These are phyloP conservation scores for Mormyrops boulengeri DNA, from an alignment of 2,797 vertebrate species.

Conservation along the genomic window DNA sequence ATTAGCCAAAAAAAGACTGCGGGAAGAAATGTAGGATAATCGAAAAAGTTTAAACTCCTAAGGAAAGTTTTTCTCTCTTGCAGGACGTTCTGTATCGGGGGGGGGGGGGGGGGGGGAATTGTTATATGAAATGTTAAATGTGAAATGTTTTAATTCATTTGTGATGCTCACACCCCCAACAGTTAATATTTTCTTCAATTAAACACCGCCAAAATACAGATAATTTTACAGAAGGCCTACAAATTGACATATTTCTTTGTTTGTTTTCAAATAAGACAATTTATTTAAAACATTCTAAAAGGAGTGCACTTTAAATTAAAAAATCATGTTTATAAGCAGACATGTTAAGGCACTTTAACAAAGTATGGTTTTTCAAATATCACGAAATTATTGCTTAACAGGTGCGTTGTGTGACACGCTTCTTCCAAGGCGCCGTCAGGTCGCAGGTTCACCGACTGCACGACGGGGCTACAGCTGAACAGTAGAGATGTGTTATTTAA, in stretches of 20 bases:
- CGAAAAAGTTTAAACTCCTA: background rate
- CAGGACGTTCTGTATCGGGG: background rate
- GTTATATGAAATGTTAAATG: background rate
- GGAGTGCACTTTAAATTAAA: background rate
- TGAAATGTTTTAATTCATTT: background rate
- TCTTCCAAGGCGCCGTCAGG: background rate
- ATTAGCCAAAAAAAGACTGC: background rate
- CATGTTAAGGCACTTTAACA: constrained; percentile 8
- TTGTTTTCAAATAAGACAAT: constrained; percentile 45
- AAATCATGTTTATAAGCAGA: background rate
- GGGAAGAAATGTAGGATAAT: background rate
- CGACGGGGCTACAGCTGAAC: background rate
- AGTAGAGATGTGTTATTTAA: background rate
- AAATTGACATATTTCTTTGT: background rate
- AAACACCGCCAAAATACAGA: background rate
- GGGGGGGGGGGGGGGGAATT: too few relatives aligned
- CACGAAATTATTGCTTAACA: background rate
- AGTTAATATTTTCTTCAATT: background rate
- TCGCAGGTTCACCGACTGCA: background rate
- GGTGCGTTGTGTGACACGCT: background rate
- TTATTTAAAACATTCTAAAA: constrained; percentile 56
- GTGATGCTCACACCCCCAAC: background rate
- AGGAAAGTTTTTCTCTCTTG: background rate
- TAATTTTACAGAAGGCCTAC: background rate
- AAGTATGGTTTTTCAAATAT: background rate